These are phyloP conservation scores for Prunella strophiata DNA, from an alignment of 2,797 vertebrate genomes.

Conservation along the genomic window DNA sequence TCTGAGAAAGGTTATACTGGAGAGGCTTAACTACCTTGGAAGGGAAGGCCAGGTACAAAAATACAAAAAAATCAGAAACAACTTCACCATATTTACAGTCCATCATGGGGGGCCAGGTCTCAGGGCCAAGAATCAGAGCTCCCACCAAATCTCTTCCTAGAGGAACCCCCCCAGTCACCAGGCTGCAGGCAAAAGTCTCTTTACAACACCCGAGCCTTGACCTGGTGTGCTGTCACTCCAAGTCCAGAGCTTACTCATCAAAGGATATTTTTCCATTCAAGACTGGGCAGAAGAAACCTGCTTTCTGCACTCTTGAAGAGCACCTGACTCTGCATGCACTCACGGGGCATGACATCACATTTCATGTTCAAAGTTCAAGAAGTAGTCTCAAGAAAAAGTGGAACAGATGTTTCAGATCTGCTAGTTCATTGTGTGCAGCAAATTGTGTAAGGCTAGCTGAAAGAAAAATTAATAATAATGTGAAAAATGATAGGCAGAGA, in stretches of 20 bases:
- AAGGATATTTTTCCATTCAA: not conserved
- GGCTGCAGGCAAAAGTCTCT: not conserved
- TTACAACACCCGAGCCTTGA: not conserved
- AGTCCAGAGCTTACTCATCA: not conserved
- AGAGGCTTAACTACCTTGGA: not conserved
- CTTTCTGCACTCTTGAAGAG: not conserved
- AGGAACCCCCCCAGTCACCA: not conserved
- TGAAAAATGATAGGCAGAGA: not conserved
- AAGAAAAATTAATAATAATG: slow-evolving; percentile 1
- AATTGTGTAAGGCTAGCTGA: slow-evolving; percentile 5
- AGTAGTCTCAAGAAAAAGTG: not conserved
- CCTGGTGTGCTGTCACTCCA: not conserved
- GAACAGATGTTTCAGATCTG: not conserved
- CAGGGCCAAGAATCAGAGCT: not conserved
- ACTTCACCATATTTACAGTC: not conserved
- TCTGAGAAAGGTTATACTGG: not conserved
- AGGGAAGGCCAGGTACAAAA: not conserved
- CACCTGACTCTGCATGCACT: not conserved
- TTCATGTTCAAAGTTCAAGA: not conserved
- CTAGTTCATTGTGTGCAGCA: not conserved
- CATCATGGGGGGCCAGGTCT: not conserved
- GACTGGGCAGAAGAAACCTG: not conserved
- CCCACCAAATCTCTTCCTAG: not conserved
- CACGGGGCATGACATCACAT: not conserved
- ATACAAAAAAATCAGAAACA: not conserved